Conservation (phyloP, 1,140 invertebrate genomes). For the Pseudomyrmex gracilis region DNA sequence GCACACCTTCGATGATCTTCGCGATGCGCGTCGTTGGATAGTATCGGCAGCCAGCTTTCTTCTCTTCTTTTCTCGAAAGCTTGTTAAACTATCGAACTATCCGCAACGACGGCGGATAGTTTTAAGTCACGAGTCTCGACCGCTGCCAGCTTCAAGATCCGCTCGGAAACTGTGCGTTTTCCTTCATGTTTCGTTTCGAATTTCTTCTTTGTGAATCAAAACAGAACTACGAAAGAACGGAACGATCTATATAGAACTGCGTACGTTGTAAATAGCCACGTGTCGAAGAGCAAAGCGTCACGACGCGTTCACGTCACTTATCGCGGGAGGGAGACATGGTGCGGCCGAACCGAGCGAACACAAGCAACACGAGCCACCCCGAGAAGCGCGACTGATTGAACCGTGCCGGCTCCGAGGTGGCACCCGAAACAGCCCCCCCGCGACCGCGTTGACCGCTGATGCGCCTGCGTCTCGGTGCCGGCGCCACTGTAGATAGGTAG, state of each 20-base stretch:
- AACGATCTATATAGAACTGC: too few relatives aligned
- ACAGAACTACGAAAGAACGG: too few relatives aligned
- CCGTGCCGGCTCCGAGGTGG: constrained; percentile 38
- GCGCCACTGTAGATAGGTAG: neutral
- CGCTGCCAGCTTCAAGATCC: too few relatives aligned
- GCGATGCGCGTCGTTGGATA: neutral
- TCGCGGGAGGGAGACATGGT: constrained; percentile 3
- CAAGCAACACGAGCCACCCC: constrained; percentile 66
- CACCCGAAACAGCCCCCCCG: constrained; percentile 24
- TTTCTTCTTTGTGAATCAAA: too few relatives aligned
- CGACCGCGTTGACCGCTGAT: constrained; percentile 36
- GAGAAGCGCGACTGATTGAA: constrained; percentile 65
- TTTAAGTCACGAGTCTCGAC: too few relatives aligned
- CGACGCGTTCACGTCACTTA: constrained; percentile 17
- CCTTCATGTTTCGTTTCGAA: too few relatives aligned
- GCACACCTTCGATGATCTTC: neutral
- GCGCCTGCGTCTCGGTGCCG: constrained; percentile 49
- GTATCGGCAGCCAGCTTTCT: neutral
- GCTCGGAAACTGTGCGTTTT: too few relatives aligned
- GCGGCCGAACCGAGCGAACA: neutral
- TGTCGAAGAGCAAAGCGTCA: constrained; percentile 5
- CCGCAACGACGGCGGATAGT: neutral
- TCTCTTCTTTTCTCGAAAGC: neutral
- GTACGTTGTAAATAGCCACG: too few relatives aligned
- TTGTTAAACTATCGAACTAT: neutral